Evolutionary conservation across 2,888 invertebrate species (phyloP).

Genomic region (Tachina lurida): DNA sequence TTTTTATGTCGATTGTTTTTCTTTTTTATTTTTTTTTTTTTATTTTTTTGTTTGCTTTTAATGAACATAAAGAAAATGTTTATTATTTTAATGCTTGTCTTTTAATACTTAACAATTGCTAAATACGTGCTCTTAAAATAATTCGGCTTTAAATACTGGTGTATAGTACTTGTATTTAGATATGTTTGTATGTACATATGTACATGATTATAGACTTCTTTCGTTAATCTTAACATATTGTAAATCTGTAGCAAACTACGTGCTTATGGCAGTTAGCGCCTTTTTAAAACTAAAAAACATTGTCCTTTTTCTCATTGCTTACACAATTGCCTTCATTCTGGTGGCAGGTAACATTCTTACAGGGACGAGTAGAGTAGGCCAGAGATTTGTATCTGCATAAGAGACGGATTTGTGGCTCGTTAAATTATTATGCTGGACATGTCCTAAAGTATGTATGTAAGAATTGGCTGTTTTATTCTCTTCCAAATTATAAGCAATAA

Average conservation of each 20-base stretch:
- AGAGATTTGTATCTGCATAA: conserved; percentile 3
- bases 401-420: conserved; percentile 40
- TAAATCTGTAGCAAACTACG: conserved; percentile 46
- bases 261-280: conserved; percentile 48
- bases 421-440: conserved; percentile 32
- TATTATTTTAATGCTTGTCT: conserved; percentile 25
- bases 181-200: too few relatives aligned
- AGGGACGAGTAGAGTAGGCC: not conserved
- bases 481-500: not conserved
- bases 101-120: conserved; percentile 35
- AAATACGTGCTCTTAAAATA: conserved; percentile 18
- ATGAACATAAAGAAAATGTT: not conserved
- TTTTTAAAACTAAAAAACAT: not conserved
- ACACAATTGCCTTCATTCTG: too few relatives aligned
- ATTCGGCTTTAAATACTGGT: conserved; percentile 5
- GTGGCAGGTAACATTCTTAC: not conserved
- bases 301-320: conserved; percentile 11
- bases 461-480: not conserved
- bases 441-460: not conserved
- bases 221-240: not conserved
- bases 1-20: conserved; percentile 15
- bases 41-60: not conserved
- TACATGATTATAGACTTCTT: not conserved
- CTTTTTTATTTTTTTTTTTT: not conserved
- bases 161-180: not conserved